These are phyloP conservation scores for Staurois parvus DNA, from an alignment of 2,797 vertebrate genomes.

Conservation along the genomic window DNA sequence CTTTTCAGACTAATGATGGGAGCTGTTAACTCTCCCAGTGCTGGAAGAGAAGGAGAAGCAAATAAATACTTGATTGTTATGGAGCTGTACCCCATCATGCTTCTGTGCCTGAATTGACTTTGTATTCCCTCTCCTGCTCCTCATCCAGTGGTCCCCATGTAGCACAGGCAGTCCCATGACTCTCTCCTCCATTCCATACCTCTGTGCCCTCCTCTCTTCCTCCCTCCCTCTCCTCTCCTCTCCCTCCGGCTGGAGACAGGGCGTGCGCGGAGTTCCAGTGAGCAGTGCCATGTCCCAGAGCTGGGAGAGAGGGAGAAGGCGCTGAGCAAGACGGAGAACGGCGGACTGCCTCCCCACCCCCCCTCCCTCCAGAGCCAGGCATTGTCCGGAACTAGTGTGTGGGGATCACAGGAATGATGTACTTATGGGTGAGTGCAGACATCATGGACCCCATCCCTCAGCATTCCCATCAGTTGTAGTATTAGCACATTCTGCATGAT, in stretches of 20 bases:
- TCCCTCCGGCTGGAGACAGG: constrained; percentile 2
- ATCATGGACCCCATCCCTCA: no score
- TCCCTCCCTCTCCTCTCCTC: background rate
- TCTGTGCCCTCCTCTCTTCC: background rate
- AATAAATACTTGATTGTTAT: no score
- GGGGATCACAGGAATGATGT: background rate
- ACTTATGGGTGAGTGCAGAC: constrained; percentile 10
- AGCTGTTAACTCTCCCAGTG: no score
- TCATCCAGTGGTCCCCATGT: no score
- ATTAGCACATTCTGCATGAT: no score
- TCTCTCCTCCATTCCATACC: background rate
- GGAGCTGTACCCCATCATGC: no score
- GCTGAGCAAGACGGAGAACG: background rate
- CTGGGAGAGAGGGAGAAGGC: constrained; percentile 11
- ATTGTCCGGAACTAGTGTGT: constrained; percentile 2
- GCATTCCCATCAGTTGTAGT: no score
- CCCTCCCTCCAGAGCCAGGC: constrained; percentile 3
- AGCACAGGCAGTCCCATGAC: no score
- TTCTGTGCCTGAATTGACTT: no score
- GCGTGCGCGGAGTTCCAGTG: constrained; percentile 6
- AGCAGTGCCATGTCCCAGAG: constrained; percentile 5
- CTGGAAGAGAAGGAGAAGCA: no score
- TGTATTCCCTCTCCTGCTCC: no score
- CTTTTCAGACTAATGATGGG: no score
- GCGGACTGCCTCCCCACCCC: background rate